phyloP scores from a whole-genome alignment of 2,888 invertebrate species.

The Adela reaumurella region DNA sequence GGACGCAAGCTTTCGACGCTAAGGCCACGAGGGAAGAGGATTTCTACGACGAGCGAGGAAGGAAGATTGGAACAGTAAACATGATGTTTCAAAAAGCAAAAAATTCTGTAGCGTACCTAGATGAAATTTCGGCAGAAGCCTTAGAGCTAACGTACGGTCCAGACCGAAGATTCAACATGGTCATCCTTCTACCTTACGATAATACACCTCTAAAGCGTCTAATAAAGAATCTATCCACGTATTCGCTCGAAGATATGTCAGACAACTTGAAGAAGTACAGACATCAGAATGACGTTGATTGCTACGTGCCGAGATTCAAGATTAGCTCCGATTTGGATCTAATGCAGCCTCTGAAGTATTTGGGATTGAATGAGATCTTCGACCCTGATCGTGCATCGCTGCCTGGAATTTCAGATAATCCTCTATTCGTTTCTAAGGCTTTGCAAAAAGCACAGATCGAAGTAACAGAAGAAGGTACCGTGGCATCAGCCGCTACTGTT shows the following conservation, averaged over 20 bases:
- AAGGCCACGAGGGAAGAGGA: slow-evolving; percentile 49
- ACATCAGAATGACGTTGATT: slow-evolving; percentile 48
- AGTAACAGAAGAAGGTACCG: slow-evolving; percentile 72
- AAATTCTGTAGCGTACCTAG: slow-evolving; percentile 51
- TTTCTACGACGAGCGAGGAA: slow-evolving; percentile 59
- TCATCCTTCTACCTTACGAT: slow-evolving; percentile 60
- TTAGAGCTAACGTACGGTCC: slow-evolving; percentile 68
- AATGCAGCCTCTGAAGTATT: slow-evolving; percentile 42
- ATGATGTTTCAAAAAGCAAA: slow-evolving; percentile 72
- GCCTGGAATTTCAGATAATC: slow-evolving; percentile 54
- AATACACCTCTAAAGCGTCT: slow-evolving; percentile 47
- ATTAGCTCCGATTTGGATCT: slow-evolving; percentile 40
- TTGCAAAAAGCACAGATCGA: slow-evolving; percentile 69
- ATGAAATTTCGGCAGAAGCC: slow-evolving; percentile 56
- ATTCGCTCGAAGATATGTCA: slow-evolving; percentile 46
- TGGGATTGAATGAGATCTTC: slow-evolving; percentile 67
- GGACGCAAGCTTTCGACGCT: slow-evolving; percentile 63
- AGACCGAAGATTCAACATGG: slow-evolving; percentile 60
- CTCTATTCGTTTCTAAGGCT: slow-evolving; percentile 56
- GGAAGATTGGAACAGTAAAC: slow-evolving; percentile 53
- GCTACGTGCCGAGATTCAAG: slow-evolving; percentile 59
- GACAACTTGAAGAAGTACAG: slow-evolving; percentile 38
- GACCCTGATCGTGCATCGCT: slow-evolving; percentile 53
- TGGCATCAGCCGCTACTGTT: slow-evolving; percentile 61
- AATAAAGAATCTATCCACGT: slow-evolving; percentile 42